These are phyloP conservation scores for Calcarius lapponicus DNA, from an alignment of 2,797 vertebrate genomes.

Conservation along the genomic window DNA sequence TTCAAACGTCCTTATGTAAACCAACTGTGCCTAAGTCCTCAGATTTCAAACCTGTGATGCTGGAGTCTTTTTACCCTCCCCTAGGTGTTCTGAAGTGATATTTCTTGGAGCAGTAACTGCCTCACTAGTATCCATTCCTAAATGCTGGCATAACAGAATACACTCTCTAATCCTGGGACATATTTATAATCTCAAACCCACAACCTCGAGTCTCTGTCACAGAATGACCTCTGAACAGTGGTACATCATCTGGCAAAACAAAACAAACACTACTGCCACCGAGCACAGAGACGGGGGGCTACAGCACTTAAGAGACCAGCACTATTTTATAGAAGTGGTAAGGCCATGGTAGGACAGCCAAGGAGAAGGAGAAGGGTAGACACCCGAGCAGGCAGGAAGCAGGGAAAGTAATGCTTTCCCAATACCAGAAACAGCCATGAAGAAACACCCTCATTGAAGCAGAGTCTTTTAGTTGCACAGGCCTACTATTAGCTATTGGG, in stretches of 20 bases:
- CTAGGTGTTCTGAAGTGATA: not conserved
- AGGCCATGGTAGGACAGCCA: not conserved
- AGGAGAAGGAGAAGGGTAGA: not conserved
- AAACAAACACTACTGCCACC: not conserved
- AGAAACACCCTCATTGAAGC: not conserved
- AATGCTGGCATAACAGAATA: not conserved
- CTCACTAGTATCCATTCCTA: not conserved
- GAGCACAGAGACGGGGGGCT: not conserved
- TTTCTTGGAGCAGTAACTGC: not conserved
- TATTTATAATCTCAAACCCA: not conserved
- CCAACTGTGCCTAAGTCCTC: not conserved
- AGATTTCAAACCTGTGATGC: slow-evolving; percentile 28
- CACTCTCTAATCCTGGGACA: not conserved
- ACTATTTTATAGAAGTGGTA: not conserved
- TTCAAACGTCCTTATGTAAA: not conserved
- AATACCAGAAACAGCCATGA: not conserved
- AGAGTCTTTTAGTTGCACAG: not conserved
- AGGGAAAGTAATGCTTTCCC: slow-evolving; percentile 9
- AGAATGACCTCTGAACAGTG: not conserved
- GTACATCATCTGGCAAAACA: not conserved
- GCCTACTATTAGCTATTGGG: not conserved
- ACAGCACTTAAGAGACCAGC: not conserved
- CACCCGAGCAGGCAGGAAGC: not conserved
- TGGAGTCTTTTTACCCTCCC: slow-evolving; percentile 35
- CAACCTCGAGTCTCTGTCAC: not conserved